Evolutionary conservation across 2,888 invertebrate genomes (phyloP).

Genomic region (Fissipunctia ypsillon): DNA sequence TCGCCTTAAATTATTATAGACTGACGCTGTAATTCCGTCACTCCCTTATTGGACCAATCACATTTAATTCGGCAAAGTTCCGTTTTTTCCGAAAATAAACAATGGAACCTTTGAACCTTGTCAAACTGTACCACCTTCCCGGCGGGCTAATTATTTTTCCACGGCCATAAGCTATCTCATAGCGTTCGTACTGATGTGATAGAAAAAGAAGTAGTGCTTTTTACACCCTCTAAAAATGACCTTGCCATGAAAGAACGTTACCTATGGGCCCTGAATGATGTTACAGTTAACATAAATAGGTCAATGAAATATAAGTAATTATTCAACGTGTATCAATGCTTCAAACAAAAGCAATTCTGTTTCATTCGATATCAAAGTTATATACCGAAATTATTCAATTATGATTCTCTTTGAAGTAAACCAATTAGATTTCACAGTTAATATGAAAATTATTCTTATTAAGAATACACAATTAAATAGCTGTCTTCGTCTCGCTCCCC

Average conservation of each 20-base stretch:
- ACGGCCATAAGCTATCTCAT: not conserved
- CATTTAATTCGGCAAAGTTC: too few relatives aligned
- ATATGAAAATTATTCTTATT: slow-evolving; percentile 3
- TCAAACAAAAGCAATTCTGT: slow-evolving; percentile 8
- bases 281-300: not conserved
- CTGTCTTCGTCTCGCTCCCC: not conserved
- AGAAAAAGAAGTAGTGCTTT: not conserved
- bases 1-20: too few relatives aligned
- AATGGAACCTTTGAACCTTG: too few relatives aligned
- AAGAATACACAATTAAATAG: slow-evolving; percentile 13
- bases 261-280: not conserved
- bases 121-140: not conserved
- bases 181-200: not conserved
- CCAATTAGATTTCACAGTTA: slow-evolving; percentile 32
- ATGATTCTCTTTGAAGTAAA: slow-evolving; percentile 29
- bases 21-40: too few relatives aligned
- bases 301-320: not conserved
- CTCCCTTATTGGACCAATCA: too few relatives aligned
- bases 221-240: not conserved
- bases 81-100: too few relatives aligned
- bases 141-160: not conserved
- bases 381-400: slow-evolving; percentile 32
- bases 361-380: slow-evolving; percentile 35
- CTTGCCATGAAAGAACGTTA: not conserved
- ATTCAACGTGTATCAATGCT: not conserved